These are phyloP conservation scores for Sphenopsis melanotis DNA, from an alignment of 2,797 vertebrate species.

Conservation along the genomic window DNA sequence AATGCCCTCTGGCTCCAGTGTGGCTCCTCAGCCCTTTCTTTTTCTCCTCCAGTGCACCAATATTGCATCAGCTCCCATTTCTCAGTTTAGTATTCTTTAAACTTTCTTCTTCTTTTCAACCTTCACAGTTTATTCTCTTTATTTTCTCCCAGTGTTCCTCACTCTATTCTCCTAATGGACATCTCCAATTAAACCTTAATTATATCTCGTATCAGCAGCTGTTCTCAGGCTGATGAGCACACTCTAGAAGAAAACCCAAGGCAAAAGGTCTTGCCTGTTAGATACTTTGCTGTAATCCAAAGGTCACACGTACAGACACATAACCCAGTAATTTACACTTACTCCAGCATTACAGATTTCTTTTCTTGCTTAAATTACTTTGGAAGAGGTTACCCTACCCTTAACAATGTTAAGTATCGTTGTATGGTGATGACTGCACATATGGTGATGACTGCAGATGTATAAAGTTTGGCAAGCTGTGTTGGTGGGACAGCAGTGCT, in stretches of 20 bases:
- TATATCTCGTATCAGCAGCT: not conserved
- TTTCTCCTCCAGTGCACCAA: not conserved
- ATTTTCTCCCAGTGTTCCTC: not conserved
- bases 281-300: not conserved
- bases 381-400: not conserved
- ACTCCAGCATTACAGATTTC: not conserved
- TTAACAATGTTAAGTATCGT: not conserved
- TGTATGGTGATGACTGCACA: not conserved
- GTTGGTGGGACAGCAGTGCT: not conserved
- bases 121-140: not conserved
- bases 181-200: constrained; percentile 35
- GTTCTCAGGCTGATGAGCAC: not conserved
- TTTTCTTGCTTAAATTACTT: not conserved
- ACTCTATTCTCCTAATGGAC: not conserved
- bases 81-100: not conserved
- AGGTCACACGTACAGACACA: not conserved
- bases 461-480: not conserved
- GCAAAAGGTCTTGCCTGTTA: not conserved
- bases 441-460: not conserved
- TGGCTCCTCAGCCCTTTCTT: not conserved
- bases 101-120: not conserved
- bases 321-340: not conserved
- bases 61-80: not conserved
- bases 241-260: not conserved
- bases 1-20: not conserved